These are phyloP conservation scores for Cheumatopsyche charites DNA, from an alignment of 1,140 invertebrate species.

Conservation along the genomic window DNA sequence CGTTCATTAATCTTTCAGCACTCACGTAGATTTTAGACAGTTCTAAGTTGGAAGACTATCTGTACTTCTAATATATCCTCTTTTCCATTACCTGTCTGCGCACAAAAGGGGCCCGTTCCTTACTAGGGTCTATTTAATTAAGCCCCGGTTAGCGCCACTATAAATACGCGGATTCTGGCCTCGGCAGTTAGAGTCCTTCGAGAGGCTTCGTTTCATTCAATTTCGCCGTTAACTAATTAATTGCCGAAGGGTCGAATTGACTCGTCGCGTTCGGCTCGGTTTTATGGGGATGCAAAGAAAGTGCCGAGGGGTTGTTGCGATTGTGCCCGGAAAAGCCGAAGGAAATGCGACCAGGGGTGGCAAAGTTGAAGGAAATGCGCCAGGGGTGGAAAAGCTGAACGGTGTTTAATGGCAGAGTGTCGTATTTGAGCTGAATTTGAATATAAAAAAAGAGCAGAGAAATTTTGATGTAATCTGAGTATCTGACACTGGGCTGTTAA, in stretches of 20 bases:
- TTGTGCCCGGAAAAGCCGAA: neutral
- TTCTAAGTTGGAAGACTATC: too few relatives aligned
- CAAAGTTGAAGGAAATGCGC: neutral
- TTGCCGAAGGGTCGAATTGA: conserved; percentile 7
- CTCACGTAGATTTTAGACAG: too few relatives aligned
- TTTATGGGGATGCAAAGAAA: too few relatives aligned
- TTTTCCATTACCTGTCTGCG: conserved; percentile 29
- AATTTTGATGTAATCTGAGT: too few relatives aligned
- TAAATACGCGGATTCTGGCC: conserved; percentile 40
- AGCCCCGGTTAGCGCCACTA: conserved; percentile 37
- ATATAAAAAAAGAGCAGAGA: too few relatives aligned
- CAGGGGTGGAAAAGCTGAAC: neutral
- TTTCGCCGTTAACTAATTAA: conserved; percentile 24
- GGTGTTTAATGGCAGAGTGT: conserved; percentile 22
- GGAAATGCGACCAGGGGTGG: neutral
- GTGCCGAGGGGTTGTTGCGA: neutral
- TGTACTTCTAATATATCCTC: conserved; percentile 30
- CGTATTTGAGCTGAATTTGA: neutral
- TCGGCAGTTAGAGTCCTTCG: neutral
- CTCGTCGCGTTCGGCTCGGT: conserved; percentile 12
- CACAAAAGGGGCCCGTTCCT: neutral
- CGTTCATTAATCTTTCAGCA: too few relatives aligned
- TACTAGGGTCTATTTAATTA: conserved; percentile 37
- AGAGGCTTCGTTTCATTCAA: conserved; percentile 28
- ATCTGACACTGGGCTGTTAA: too few relatives aligned